Evolutionary conservation across 2,113 vertebrate species (phyloP), one percentile per base, ranked within the genome.

Genomic region (Gasterosteus aculeatus): DNA sequence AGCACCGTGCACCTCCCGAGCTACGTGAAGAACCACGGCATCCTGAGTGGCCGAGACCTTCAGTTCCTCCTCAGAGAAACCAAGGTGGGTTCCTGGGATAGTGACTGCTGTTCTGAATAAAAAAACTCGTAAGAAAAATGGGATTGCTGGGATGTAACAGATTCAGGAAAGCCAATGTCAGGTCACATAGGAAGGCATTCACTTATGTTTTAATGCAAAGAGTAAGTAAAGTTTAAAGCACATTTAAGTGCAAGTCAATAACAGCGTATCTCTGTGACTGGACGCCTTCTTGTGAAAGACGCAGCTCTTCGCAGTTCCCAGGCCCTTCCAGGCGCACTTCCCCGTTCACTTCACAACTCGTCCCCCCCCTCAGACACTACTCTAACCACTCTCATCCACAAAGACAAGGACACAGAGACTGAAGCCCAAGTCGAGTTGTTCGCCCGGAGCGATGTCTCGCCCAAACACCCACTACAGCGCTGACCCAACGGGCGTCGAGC

Each of bases 1-100:
- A 97, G 96, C 91, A 97, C 96, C 0, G 93, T 96, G 71, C 95
- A 99, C 81, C 95, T 99, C 78, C 98, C 98, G 0, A 89, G 93
- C 84, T 99, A 99, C 0, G 97, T 99, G 0, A 97, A 96, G 90
- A 99, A 99, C 89, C 98, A 99, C 0, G 98, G 98, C 9, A 99
- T 99, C 81, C 95, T 99, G 88, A 99, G 98, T 1, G 98, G 98
- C 22, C 85, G 98, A 0, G 98, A 99, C 90, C 91, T 99, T 76
- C 98, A 99, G 80, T 98, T 99, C 88, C 96, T 99, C 0, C 95
- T 99, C 47, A 90, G 98, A 33, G 96, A 99, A 93, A 98, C 97
- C 66, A 92, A 86, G 89, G 90, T 88, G 53, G 77, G 84, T 38
- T 19, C 39, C 26, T n/a, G 26, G n/a, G n/a, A 15, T 54, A 15